Percentiles rank a stretch among this genome's conserved stretches.
Conservation (phyloP, 2,888 invertebrate species). For the Calephelis perditalis region DNA sequence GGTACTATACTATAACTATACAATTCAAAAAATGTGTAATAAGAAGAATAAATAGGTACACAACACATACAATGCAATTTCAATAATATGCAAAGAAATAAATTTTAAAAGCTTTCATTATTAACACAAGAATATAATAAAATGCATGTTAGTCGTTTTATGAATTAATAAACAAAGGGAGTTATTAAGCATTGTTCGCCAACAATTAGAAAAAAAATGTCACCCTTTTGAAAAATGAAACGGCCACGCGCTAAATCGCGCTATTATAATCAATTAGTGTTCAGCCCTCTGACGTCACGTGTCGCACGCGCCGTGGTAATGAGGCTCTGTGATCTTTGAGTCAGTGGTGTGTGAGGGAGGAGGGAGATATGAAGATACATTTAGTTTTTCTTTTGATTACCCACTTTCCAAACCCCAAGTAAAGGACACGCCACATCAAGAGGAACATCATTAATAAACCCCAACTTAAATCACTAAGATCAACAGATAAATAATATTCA, state of each 20-base stretch:
- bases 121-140: no score
- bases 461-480: no score
- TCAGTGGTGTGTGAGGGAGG: slow-evolving; percentile 33
- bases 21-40: no score
- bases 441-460: not conserved
- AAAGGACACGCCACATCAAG: not conserved
- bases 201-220: slow-evolving; percentile 3
- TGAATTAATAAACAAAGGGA: not conserved
- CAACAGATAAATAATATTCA: no score
- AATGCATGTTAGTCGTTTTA: not conserved
- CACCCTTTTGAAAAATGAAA: slow-evolving; percentile 29
- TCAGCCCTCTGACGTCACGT: slow-evolving; percentile 42
- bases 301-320: slow-evolving; percentile 55
- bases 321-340: slow-evolving; percentile 45
- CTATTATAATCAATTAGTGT: slow-evolving; percentile 65
- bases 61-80: no score
- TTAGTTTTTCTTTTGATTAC: slow-evolving; percentile 20
- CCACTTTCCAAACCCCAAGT: not conserved
- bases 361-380: slow-evolving; percentile 23
- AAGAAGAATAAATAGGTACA: no score
- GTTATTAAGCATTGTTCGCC: slow-evolving; percentile 3
- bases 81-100: no score
- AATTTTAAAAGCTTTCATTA: not conserved
- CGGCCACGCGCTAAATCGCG: slow-evolving; percentile 30
- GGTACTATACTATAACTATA: no score